These are phyloP conservation scores for Thomomys bottae DNA, from an alignment of 2,113 vertebrate species.

Conservation along the genomic window DNA sequence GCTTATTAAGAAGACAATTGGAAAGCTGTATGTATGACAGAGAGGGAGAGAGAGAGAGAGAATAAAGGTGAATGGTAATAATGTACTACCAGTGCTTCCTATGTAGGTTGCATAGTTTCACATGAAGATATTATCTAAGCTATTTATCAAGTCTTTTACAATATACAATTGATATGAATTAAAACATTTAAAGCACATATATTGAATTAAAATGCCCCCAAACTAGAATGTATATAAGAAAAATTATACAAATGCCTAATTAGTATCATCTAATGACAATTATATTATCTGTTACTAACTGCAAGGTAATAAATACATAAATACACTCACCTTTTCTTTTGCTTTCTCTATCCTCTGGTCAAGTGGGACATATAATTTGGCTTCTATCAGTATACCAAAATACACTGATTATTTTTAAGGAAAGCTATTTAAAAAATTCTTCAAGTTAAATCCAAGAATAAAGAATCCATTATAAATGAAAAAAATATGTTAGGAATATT, in stretches of 20 bases:
- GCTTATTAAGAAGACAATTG: slow-evolving; percentile 1
- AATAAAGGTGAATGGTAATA: too few species aligned
- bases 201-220: not conserved
- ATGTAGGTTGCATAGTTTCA: slow-evolving; percentile 29
- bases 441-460: slow-evolving; percentile 20
- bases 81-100: too few species aligned
- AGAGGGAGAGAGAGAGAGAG: too few species aligned
- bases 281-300: not conserved
- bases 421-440: slow-evolving; percentile 30
- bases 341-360: not conserved
- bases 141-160: slow-evolving; percentile 50
- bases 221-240: slow-evolving; percentile 13
- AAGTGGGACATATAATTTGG: slow-evolving; percentile 16
- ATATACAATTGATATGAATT: slow-evolving; percentile 41
- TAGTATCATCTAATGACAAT: not conserved
- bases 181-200: slow-evolving; percentile 16
- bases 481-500: not conserved
- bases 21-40: not conserved
- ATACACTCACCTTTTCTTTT: not conserved
- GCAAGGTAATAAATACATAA: not conserved
- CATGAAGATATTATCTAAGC: not conserved
- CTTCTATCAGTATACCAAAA: not conserved
- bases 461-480: slow-evolving; percentile 12
- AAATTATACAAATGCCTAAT: not conserved
- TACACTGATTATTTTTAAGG: slow-evolving; percentile 1